Evolutionary conservation across 2,797 vertebrate species (phyloP).

Genomic region (Enteromius trimaculatus): DNA sequence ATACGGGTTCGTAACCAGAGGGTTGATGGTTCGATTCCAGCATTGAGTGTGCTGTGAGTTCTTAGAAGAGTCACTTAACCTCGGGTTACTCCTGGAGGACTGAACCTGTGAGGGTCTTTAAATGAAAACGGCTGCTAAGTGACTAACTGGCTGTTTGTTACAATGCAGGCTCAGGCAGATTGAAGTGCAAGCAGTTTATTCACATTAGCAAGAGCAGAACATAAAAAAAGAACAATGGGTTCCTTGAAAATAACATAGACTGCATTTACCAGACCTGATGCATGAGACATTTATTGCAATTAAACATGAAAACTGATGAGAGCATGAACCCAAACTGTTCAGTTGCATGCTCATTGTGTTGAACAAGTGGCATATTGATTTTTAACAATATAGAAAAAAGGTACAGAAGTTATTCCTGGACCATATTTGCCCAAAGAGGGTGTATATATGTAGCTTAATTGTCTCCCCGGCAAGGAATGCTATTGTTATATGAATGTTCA

Average conservation of each 20-base stretch:
- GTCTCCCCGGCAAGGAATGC: too few species aligned
- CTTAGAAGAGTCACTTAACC: background rate
- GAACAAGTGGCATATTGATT: background rate
- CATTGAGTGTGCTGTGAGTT: background rate
- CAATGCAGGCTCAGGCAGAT: background rate
- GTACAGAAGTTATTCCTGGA: too few species aligned
- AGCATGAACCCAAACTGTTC: background rate
- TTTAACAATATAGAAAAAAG: background rate
- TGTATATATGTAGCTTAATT: too few species aligned
- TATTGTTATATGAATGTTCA: too few species aligned
- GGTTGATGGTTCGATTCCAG: constrained; percentile 1
- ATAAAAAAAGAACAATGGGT: background rate
- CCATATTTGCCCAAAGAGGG: too few species aligned
- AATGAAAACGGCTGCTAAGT: background rate
- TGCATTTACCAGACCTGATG: background rate
- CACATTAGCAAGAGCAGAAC: background rate
- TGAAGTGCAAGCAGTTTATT: background rate
- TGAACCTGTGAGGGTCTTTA: background rate
- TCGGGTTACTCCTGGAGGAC: background rate
- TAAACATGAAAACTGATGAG: background rate
- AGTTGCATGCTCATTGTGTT: background rate
- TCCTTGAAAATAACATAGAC: background rate
- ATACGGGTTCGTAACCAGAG: background rate
- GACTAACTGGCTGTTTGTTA: background rate
- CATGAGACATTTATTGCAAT: background rate